Base-by-base conservation (phyloP, 2,888 invertebrate species). In the Eupithecia subfuscata region DNA sequence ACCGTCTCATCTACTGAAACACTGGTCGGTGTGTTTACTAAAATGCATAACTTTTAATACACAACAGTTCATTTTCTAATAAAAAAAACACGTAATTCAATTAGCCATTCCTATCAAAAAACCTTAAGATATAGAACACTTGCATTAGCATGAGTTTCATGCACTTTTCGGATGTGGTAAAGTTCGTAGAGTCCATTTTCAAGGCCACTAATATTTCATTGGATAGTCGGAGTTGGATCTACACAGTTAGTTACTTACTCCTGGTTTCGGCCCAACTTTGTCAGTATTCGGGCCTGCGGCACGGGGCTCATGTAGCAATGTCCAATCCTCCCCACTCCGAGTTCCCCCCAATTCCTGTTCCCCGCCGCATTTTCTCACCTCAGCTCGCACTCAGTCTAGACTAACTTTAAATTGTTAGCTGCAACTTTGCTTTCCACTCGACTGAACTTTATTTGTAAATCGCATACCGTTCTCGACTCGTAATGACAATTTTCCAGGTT, bases 401-500 rank as follows among this genome's bases (percentile, higher is more conserved):
- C 88, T 79, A 93, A 94, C 89, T 94, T 94, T 93, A 92, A 92
- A 93, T 92, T 92, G 92, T 92, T 91, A 89, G 85, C 87, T 87
- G 86, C 86, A 91, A 92, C 90, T 90, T 90, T 87, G 87, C 88
- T 89, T 86, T 86, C 87, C 89, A 90, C 87, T 90, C 85, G 82
- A 86, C 80, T 85, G 82, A 90, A 91, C 89, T 91, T 91, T 91
- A 91, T 91, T 91, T 91, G 89, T 90, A 88, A 86, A 88, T 88
- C 88, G 84, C 86, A 86, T 87, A 86, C 86, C 84, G 85, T 83
- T 84, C 81, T 77, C 82, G 88, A 88, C 85, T 90, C 84, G 79
- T 85, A 82, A 88, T 86, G 86, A 85, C 85, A 84, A 85, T 89
- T 87, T 88, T 82, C 80, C 80, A 80, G 70, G 82, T 82, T 84